Base-by-base conservation (phyloP, 2,888 invertebrate species). In the Cylloceria caligata region DNA sequence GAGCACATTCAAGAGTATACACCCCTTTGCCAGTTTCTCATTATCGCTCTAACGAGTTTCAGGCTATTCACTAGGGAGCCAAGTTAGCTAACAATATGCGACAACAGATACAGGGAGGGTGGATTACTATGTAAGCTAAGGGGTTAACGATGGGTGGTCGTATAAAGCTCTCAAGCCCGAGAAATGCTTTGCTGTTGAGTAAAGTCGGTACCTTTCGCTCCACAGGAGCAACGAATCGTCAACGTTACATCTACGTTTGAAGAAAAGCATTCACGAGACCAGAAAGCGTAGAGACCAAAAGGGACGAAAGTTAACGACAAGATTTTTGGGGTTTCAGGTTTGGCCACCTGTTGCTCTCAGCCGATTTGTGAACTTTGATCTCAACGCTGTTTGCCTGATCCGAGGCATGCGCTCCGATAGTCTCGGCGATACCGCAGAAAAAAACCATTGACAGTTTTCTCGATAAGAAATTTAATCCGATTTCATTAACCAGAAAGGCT, bases 301-400 rank as follows among this genome's bases (percentile, higher is more conserved):
- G 45, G 64, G 65, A 71, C 27, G 64, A 69, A 57, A 67, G 60
- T 60, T 55, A 45, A 64, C 49, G 60, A 67, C 64, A 84, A 83
- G 83, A 78, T 86, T 87, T 86, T 85, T 74, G 77, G 74, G 75
- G 65, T 82, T 84, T 81, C 80, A 80, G 72, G 81, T 78, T 84
- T 72, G 69, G 76, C 87, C 86, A 88, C 87, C 87, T 88, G 88
- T 88, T 88, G 88, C 86, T 73, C 75, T 42, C 69, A 57, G 47
- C 67, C 65, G 64, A 79, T 76, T 84, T 76, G 69, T 79, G 78
- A 81, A 86, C 83, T 85, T 83, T 83, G 72, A 75, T 83, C 82
- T 57, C 47, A 67, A 47, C 62, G 36, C 62, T 64, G 19, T 49
- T 80, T 39, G 30, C 42, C 71, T 30, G 71, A 71, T 36, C 49